Evolutionary conservation across 2,113 vertebrate genomes (phyloP), one percentile per base, ranked within the genome.

Genomic region (Ascaphus truei): DNA sequence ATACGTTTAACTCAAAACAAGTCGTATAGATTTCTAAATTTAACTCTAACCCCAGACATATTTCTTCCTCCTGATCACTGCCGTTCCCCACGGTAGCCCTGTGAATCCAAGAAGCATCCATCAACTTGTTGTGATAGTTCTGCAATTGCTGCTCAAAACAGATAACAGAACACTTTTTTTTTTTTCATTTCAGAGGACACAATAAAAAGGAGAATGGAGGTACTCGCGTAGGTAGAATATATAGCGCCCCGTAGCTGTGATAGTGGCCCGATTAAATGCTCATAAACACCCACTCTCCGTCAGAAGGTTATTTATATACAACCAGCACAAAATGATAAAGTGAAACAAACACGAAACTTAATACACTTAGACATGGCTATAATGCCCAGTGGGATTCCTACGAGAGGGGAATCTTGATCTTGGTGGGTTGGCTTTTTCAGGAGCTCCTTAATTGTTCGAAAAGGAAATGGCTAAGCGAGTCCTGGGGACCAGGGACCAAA

Each of bases 61-160:
- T 69, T 51, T 69, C 43, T 55, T 65, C 22, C 18, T 50, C 56
- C 34, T 39, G 55, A 69, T 69, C 56, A 52, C 41, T 60, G 41
- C 56, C 12, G 57, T 41, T 71, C 56, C 66, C 45, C 39, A 43
- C 31, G 22, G 56, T 52, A 71, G 57, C 7, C 67, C 67, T 39
- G 57, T 30, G 47, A 25, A 61, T 71, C 37, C 25, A 34, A 52
- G 33, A 26, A 50, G 5, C 57, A 71, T 71, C 57, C 56, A 71
- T 71, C 67, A 71, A 50, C 45, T 29, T 71, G 43, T 71, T 71
- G 67, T 71, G 67, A 71, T 71, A 60, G 67, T 51, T 71, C 45
- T 61, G 67, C 67, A 71, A 71, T 71, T 71, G 67, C 67, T 71
- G 67, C 61, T 71, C 67, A 71, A 69, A 71, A 68, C 47, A 71